Conservation (phyloP, 2,797 vertebrate species). For the Xerus rutilus region DNA sequence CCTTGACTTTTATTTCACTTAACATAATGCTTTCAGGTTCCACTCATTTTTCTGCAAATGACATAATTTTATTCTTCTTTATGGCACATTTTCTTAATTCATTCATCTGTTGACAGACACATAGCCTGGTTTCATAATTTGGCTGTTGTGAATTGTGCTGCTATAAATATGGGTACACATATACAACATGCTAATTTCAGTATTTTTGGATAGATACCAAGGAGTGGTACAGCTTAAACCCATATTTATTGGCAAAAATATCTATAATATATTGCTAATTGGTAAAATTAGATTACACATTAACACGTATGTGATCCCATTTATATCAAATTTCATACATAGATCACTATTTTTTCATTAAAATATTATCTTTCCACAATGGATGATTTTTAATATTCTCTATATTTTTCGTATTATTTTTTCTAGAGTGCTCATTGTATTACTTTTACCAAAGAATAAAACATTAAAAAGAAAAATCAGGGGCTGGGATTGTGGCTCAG, state of each 20-base stretch:
- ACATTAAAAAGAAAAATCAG: not conserved
- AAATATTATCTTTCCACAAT: not conserved
- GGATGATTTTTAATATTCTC: constrained; percentile 30
- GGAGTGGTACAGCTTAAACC: not conserved
- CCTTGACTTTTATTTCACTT: too few species aligned
- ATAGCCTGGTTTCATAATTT: too few species aligned
- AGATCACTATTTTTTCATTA: not conserved
- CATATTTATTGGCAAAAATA: not conserved
- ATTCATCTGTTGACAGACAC: too few species aligned
- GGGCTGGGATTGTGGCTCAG: too few species aligned
- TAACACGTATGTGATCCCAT: not conserved
- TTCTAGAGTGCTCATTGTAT: not conserved
- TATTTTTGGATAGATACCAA: too few species aligned
- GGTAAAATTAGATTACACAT: not conserved
- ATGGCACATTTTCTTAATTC: too few species aligned
- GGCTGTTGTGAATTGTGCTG: too few species aligned
- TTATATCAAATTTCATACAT: constrained; percentile 52
- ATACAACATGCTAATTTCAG: too few species aligned
- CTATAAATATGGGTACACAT: too few species aligned
- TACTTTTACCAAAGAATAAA: constrained; percentile 41
- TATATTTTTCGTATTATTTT: constrained; percentile 51
- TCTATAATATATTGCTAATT: not conserved
- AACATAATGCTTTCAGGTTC: too few species aligned
- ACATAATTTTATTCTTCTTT: too few species aligned
- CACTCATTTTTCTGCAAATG: too few species aligned